A percentile compares a stretch with the other conserved stretches of the same genome.
These are phyloP conservation scores for Tipula helvola DNA, from an alignment of 2,888 invertebrate genomes.

Conservation along the genomic window DNA sequence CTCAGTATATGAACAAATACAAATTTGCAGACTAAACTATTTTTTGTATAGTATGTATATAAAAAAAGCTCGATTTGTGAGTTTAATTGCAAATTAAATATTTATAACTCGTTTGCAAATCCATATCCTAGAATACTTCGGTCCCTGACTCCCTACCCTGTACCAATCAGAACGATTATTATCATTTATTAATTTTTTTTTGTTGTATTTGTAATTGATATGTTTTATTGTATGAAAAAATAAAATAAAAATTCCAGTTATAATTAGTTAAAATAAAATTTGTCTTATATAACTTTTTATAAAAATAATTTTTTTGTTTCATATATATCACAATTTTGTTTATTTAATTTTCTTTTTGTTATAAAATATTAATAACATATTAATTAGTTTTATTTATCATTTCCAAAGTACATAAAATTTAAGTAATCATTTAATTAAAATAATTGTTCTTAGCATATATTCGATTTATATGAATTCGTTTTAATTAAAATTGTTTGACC, in stretches of 20 bases:
- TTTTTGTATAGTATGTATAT: not conserved
- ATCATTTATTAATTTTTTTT: not conserved
- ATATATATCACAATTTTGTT: not conserved
- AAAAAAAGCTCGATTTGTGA: not conserved
- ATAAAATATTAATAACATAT: not conserved
- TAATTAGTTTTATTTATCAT: not conserved
- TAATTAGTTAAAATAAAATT: not conserved
- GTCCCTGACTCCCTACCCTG: no score
- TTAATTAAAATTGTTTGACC: slow-evolving; percentile 13
- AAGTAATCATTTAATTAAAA: not conserved
- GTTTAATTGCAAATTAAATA: not conserved
- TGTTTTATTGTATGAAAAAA: not conserved
- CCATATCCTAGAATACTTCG: not conserved
- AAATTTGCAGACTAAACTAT: not conserved
- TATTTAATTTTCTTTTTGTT: not conserved
- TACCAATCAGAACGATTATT: not conserved
- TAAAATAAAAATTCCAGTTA: not conserved
- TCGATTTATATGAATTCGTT: slow-evolving; percentile 16
- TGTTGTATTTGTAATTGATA: not conserved
- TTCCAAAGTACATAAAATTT: not conserved
- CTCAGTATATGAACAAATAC: not conserved
- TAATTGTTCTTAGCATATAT: slow-evolving; percentile 12
- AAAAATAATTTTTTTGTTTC: not conserved
- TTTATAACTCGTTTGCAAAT: not conserved
- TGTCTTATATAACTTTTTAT: not conserved